Percentiles rank a stretch among this genome's conserved stretches.
Conservation (phyloP, 2,888 invertebrate species). For the Phyto melanocephala region DNA sequence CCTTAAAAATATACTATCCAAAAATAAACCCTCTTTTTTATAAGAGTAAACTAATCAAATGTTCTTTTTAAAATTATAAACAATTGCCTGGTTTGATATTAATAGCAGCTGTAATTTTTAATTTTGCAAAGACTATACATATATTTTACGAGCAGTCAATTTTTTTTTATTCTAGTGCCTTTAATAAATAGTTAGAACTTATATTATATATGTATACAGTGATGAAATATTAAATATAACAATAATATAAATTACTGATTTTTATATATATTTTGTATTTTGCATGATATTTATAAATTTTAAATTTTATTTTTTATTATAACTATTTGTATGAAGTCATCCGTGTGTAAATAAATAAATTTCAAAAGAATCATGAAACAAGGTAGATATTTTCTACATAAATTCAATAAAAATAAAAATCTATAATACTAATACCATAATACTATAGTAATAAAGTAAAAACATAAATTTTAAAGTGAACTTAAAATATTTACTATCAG, state of each 20-base stretch:
- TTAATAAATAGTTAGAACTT: not conserved
- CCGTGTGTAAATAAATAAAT: no score
- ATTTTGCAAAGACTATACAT: conserved; percentile 19
- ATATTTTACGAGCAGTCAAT: not conserved
- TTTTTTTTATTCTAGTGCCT: not conserved
- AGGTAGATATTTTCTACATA: no score
- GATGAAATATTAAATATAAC: not conserved
- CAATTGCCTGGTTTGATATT: conserved; percentile 13
- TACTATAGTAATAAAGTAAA: no score
- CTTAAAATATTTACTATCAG: no score
- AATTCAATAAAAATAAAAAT: no score
- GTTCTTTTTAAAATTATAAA: not conserved
- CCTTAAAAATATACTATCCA: no score
- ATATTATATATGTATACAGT: no score
- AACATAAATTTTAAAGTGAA: no score
- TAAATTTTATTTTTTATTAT: not conserved
- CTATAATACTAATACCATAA: no score
- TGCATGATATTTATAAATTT: conserved; percentile 3
- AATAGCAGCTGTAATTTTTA: conserved; percentile 23
- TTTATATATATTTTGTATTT: not conserved
- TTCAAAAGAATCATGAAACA: no score
- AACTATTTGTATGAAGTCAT: no score
- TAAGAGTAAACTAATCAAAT: not conserved
- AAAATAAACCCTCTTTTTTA: not conserved
- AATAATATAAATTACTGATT: not conserved